These are phyloP conservation scores for Siniperca obscura DNA, from an alignment of 2,797 vertebrate species.

Conservation along the genomic window DNA sequence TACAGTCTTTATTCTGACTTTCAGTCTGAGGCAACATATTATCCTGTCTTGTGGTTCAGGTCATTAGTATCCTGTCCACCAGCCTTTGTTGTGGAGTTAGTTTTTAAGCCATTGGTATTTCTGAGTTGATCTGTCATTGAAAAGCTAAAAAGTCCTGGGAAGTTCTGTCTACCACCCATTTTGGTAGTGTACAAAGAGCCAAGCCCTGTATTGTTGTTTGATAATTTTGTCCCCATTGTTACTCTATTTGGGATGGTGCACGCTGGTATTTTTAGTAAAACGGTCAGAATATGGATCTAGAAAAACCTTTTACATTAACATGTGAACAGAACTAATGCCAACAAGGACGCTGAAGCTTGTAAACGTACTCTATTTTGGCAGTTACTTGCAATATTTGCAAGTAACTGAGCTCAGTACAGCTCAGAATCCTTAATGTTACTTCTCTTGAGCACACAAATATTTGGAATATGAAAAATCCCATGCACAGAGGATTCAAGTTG, in stretches of 20 bases:
- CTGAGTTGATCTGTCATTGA: constrained; percentile 33
- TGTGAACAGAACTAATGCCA: neutral
- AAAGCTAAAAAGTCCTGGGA: constrained; percentile 53
- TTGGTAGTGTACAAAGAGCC: constrained; percentile 39
- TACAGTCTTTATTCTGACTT: constrained; percentile 43
- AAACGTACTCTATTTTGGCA: neutral
- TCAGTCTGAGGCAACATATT: constrained; percentile 27
- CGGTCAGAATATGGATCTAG: neutral
- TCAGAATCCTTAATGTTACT: neutral
- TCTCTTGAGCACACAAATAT: neutral
- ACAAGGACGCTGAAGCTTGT: neutral
- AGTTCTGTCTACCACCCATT: constrained; percentile 36
- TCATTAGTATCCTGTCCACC: constrained; percentile 34
- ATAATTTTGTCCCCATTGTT: constrained; percentile 55
- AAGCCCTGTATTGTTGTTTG: constrained; percentile 61
- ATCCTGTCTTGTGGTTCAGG: constrained; percentile 61
- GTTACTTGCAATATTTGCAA: neutral
- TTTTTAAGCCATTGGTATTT: constrained; percentile 43
- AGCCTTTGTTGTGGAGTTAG: constrained; percentile 53
- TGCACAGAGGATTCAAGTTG: neutral
- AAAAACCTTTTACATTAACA: constrained; percentile 15
- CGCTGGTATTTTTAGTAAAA: constrained; percentile 13
- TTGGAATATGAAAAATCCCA: neutral
- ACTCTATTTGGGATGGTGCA: constrained; percentile 6
- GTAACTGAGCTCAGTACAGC: neutral